Base-by-base conservation (phyloP, 1,140 invertebrate species). In the Ptiloglossa arizonensis region DNA sequence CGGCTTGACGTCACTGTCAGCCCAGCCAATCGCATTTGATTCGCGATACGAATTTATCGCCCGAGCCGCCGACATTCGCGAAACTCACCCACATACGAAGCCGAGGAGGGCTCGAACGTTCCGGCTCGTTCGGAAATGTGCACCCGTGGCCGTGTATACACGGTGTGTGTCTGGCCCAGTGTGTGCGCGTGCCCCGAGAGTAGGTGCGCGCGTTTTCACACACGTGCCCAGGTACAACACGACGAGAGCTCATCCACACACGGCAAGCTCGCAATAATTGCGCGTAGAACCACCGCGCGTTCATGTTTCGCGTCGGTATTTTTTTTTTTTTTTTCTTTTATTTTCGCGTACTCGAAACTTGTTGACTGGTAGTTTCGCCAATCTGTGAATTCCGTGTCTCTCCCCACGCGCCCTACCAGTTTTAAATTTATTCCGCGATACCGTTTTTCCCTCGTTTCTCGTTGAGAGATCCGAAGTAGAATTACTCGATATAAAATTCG, bases 1-100 rank as follows among this genome's bases (percentile, higher is more conserved):
- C 41, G 22, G 57, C 13, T 63, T 73, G 77, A 84, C 81, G 72
- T 80, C 78, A 80, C 63, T 66, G 24, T 60, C 66, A 44, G 46
- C 44, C 75, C 48, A 57, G 29, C 70, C 59, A 80, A 83, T 73
- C 60, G 22, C 59, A 41, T 72, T 67, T 48, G 41, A 68, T 77
- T 78, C 68, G 63, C 73, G 71, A 73, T 66, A 79, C 64, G 78
- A 78, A 79, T 80, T 79, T 75, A 78, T 85, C 82, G 74, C 59
- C n/a, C 66, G 57, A 57, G 71, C 66, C 67, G 71, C 66, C 67
- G 57, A 73, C 63, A 54, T n/a, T 62, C 57, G 62, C 35, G 27
- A 54, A 66, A 54, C 24, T 66, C 48, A 17, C 48, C 48, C 62
- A 44, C 35, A 66, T 17, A 44, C 27, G 29, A 35, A n/a, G n/a